Base-by-base conservation (phyloP, 2,113 vertebrate genomes). In the Hemicordylus capensis region DNA sequence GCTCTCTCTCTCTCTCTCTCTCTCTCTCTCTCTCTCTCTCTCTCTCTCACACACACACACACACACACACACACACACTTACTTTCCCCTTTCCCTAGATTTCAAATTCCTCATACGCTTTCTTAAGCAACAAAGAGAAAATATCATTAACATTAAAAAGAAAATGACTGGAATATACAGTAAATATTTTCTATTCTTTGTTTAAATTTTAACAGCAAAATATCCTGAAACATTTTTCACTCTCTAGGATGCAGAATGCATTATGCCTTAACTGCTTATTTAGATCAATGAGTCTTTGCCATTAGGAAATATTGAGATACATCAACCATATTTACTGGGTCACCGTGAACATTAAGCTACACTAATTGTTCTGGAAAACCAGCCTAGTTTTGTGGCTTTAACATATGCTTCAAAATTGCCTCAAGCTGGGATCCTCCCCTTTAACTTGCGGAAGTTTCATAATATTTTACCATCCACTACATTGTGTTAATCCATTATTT, bases 331-430 rank as follows among this genome's bases (percentile, higher is more conserved):
- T 92, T 93, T 93, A 90, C 88, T 88, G 89, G 90, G 91, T 92
- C 84, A 85, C 84, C 73, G 51, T 72, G 83, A 95, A 92, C 90
- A 88, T 89, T 95, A 94, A 94, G 93, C 93, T 92, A 84, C 39
- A 87, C 92, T 94, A 95, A 95, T 94, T 95, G 91, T 88, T 91
- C 91, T 90, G 88, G 93, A 94, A 92, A 85, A 58, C 1, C 9
- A 77, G 44, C 61, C 37, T 93, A 67, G 83, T 88, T 89, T 85
- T 19, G 64, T 81, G 31, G 84, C 87, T 80, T 76, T 61, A 64
- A 83, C 89, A 81, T 89, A 81, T 92, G 89, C 75, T 91, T 81
- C 74, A 44, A 76, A 90, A 81, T 56, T 78, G 83, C 86, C 83
- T 86, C 59, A 84, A 93, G 87, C 89, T 85, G 74, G 86, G n/a